Base-by-base conservation (phyloP, 2,888 invertebrate genomes). In the Seira ritae region DNA sequence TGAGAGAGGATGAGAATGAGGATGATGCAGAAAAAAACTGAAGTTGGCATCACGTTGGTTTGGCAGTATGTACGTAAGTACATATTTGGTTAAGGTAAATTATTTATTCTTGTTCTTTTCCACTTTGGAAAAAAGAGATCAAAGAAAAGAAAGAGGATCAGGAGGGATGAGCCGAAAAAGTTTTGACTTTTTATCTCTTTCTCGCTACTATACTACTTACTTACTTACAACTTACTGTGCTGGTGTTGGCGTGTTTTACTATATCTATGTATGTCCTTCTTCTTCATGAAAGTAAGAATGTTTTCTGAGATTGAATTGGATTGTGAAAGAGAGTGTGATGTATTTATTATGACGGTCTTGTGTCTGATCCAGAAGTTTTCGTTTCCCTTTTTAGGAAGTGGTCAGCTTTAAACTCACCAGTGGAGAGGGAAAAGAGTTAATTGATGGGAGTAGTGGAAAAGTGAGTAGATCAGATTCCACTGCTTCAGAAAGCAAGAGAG, bases 371-470 rank as follows among this genome's bases (percentile, higher is more conserved):
- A 80, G 80, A 74, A 80, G 80, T 73, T 75, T n/a, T 80, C 62
- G 46, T 70, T 70, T 42, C 24, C 80, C 75, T 65, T 80, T 80
- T 80, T 60, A 65, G 80, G 80, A 80, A 80, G 75, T 80, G 75
- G 80, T 75, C 80, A 80, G n/a, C n/a, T n/a, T n/a, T n/a, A n/a
- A n/a, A n/a, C n/a, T n/a, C n/a, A n/a, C n/a, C n/a, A n/a, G n/a
- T n/a, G n/a, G n/a, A n/a, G n/a, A n/a, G n/a, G n/a, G n/a, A n/a
- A n/a, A n/a, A 70, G 80, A 75, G 80, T 80, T 80, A 80, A 80
- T 80, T 80, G 80, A 80, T 80, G 80, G 75, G 80, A 75, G 80
- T 74, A 69, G 69, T n/a, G n/a, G n/a, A n/a, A n/a, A n/a, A n/a
- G n/a, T 60, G 46, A 69, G 71, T 46, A 65, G 75, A 80, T 80